Percentiles rank a stretch among this genome's conserved stretches.
Evolutionary conservation across 2,888 invertebrate species (phyloP).

Genomic region (Drosophila kanekoi): DNA sequence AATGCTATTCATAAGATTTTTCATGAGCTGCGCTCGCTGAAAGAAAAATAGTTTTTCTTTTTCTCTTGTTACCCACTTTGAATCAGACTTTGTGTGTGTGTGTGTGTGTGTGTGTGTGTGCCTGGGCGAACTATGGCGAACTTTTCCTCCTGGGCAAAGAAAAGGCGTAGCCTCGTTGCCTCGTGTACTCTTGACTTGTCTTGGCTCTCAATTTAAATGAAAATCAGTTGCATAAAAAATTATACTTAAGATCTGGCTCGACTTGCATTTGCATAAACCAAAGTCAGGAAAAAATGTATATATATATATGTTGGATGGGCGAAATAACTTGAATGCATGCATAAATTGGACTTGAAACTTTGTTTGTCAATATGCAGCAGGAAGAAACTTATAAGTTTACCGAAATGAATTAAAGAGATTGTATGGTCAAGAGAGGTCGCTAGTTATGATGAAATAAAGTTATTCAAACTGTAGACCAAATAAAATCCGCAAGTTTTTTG

Average conservation of each 20-base stretch:
- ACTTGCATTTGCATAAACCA: constrained; percentile 61
- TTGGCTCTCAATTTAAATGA: constrained; percentile 74
- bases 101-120: constrained; percentile 13
- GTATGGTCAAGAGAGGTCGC: constrained; percentile 23
- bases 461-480: constrained; percentile 10
- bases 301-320: constrained; percentile 21
- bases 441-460: constrained; percentile 19
- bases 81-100: constrained; percentile 17
- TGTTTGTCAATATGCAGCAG: constrained; percentile 60
- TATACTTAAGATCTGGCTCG: constrained; percentile 56
- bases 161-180: constrained; percentile 37
- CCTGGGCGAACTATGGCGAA: constrained; percentile 43
- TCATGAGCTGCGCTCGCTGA: constrained; percentile 51
- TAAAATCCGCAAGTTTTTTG: constrained; percentile 3
- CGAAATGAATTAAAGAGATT: constrained; percentile 63
- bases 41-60: constrained; percentile 62
- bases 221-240: constrained; percentile 70
- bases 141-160: constrained; percentile 51
- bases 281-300: constrained; percentile 18
- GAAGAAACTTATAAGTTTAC: constrained; percentile 44
- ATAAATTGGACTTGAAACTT: constrained; percentile 64
- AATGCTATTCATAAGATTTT: constrained; percentile 80
- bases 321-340: constrained; percentile 57
- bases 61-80: constrained; percentile 35
- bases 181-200: constrained; percentile 42